Evolutionary conservation across 30 jellyfish, hydroid and myxozoan species (phyloP).

Genomic region (Calvadosia cruxmelitensis): DNA sequence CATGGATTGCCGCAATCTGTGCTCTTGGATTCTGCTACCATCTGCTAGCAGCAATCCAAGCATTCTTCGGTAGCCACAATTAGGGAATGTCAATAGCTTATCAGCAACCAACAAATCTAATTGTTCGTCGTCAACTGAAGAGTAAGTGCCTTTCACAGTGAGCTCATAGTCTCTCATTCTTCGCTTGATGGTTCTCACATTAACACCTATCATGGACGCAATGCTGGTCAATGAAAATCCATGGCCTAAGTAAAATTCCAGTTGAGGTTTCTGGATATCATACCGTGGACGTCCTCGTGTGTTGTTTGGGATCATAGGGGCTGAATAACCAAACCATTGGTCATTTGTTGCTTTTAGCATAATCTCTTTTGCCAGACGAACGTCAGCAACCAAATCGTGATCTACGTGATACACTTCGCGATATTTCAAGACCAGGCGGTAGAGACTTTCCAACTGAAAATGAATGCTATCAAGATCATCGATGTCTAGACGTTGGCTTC

Average conservation of each 20-base stretch:
- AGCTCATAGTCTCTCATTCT: slow-evolving; percentile 12
- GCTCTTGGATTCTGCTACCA: slow-evolving; percentile 26
- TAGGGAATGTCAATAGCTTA: slow-evolving; percentile 13
- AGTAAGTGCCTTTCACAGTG: background rate
- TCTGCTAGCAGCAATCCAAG: slow-evolving; percentile 22
- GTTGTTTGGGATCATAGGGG: background rate
- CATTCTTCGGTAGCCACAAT: slow-evolving; percentile 42
- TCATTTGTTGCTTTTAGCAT: background rate
- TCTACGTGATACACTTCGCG: no score
- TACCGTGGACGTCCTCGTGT: slow-evolving; percentile 20
- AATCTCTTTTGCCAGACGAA: background rate
- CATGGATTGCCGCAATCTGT: slow-evolving; percentile 16
- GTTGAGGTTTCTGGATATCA: slow-evolving; percentile 25
- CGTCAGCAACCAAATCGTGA: background rate
- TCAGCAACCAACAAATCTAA: slow-evolving; percentile 2
- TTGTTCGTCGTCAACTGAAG: background rate
- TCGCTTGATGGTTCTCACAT: slow-evolving; percentile 18
- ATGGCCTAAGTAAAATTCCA: slow-evolving; percentile 14
- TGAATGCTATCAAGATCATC: no score
- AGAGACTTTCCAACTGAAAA: no score
- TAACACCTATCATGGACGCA: slow-evolving; percentile 24
- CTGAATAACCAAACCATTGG: background rate
- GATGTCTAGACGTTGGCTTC: no score
- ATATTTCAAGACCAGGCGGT: no score
- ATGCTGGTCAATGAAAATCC: slow-evolving; percentile 22